These are phyloP conservation scores for Caloenas nicobarica DNA, from an alignment of 2,113 vertebrate species.

Conservation along the genomic window DNA sequence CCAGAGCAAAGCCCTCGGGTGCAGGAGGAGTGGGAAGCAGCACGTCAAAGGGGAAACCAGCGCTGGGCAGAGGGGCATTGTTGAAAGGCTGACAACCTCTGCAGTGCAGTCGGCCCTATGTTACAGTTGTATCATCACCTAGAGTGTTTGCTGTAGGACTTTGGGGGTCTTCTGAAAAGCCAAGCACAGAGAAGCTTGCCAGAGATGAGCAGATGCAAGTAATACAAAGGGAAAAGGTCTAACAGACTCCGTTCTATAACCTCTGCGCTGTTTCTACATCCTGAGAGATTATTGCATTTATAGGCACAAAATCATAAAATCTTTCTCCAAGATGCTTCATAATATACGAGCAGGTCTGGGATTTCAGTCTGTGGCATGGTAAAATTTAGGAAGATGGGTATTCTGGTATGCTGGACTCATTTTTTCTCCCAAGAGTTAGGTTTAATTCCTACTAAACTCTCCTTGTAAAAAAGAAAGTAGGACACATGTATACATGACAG, in stretches of 20 bases:
- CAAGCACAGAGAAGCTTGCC: neutral
- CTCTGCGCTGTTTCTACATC: neutral
- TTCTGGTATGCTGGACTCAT: neutral
- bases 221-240: neutral
- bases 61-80: neutral
- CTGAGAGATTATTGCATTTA: neutral
- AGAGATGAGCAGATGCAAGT: neutral
- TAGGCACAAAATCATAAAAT: neutral
- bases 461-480: neutral
- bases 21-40: neutral
- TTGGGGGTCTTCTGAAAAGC: neutral
- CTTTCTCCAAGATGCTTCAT: slow-evolving; percentile 36
- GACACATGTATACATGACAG: neutral
- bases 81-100: neutral
- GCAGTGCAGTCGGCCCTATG: neutral
- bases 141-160: neutral
- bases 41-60: neutral
- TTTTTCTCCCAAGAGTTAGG: neutral
- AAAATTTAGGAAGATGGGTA: slow-evolving; percentile 26
- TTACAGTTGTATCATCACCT: neutral
- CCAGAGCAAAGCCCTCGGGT: neutral
- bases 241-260: neutral
- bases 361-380: slow-evolving; percentile 25
- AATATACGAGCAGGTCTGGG: slow-evolving; percentile 20
- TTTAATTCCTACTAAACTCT: neutral